Evolutionary conservation across 2,888 invertebrate species (phyloP).

Genomic region (Platerodrilus igneus): DNA sequence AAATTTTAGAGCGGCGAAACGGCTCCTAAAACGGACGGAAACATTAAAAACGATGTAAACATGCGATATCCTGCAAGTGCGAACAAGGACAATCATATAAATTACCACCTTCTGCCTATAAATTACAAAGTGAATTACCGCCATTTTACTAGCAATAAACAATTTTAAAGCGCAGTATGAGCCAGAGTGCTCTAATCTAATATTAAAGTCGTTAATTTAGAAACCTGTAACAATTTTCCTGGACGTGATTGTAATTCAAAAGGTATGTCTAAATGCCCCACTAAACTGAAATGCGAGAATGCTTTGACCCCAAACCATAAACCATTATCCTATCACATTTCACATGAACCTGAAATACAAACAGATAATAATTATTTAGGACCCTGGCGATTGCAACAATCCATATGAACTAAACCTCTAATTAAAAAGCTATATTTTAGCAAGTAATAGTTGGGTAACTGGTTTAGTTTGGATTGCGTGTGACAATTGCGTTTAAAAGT

Average conservation of each 20-base stretch:
- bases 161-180: too few species aligned
- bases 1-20: slow-evolving; percentile 21
- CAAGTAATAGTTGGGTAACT: slow-evolving; percentile 21
- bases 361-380: slow-evolving; percentile 26
- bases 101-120: slow-evolving; percentile 42
- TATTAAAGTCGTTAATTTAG: too few species aligned
- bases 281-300: too few species aligned
- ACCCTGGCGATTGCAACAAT: slow-evolving; percentile 16
- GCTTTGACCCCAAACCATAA: too few species aligned
- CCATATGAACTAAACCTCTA: slow-evolving; percentile 14
- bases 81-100: slow-evolving; percentile 44
- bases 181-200: too few species aligned
- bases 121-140: slow-evolving; percentile 40
- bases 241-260: too few species aligned
- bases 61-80: slow-evolving; percentile 41
- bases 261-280: too few species aligned
- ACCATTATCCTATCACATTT: slow-evolving; percentile 17
- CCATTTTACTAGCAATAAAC: slow-evolving; percentile 40
- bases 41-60: slow-evolving; percentile 37
- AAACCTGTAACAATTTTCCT: too few species aligned
- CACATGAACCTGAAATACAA: slow-evolving; percentile 13
- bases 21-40: slow-evolving; percentile 30
- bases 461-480: slow-evolving; percentile 24
- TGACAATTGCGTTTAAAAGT: slow-evolving; percentile 30
- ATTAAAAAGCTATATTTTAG: slow-evolving; percentile 9